Percentiles rank a stretch among this genome's conserved stretches.
Evolutionary conservation across 2,113 vertebrate species (phyloP).

Genomic region (Oxyura jamaicensis): DNA sequence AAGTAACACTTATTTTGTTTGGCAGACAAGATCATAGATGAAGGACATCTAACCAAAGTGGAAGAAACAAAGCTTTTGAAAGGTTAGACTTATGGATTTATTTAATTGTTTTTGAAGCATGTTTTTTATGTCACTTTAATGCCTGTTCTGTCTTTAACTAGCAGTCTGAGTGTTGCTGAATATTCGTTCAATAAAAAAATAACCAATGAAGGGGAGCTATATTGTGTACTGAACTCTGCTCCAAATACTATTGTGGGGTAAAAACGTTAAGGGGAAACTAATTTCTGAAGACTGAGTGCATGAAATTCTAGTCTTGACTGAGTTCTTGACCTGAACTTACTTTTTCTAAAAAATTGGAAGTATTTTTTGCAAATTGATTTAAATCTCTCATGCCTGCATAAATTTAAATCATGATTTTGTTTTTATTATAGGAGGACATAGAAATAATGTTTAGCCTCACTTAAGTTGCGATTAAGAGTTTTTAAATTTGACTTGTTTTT

Average conservation of each 20-base stretch:
- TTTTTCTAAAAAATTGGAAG: neutral
- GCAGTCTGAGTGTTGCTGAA: neutral
- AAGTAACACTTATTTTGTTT: conserved; percentile 83
- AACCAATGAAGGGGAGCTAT: neutral
- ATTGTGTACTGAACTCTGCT: neutral
- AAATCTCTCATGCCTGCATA: neutral
- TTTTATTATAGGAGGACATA: neutral
- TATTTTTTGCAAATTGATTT: neutral
- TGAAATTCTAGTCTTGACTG: neutral
- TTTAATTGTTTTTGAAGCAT: conserved; percentile 53
- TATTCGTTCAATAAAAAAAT: neutral
- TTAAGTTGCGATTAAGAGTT: neutral
- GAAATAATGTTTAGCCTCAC: neutral
- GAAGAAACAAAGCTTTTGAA: conserved; percentile 85
- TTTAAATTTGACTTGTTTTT: neutral
- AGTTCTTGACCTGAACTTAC: neutral
- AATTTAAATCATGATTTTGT: neutral
- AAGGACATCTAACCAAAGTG: conserved; percentile 84
- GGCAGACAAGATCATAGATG: conserved; percentile 87
- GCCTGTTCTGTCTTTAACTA: conserved; percentile 40
- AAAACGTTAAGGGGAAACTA: neutral
- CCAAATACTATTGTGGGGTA: neutral
- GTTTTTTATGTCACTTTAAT: conserved; percentile 27
- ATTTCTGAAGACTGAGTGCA: neutral
- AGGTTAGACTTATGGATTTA: conserved; percentile 78